Evolutionary conservation across 2,888 invertebrate species (phyloP), one percentile per base, ranked within the genome.

Genomic region (Taphrorychus bicolor): DNA sequence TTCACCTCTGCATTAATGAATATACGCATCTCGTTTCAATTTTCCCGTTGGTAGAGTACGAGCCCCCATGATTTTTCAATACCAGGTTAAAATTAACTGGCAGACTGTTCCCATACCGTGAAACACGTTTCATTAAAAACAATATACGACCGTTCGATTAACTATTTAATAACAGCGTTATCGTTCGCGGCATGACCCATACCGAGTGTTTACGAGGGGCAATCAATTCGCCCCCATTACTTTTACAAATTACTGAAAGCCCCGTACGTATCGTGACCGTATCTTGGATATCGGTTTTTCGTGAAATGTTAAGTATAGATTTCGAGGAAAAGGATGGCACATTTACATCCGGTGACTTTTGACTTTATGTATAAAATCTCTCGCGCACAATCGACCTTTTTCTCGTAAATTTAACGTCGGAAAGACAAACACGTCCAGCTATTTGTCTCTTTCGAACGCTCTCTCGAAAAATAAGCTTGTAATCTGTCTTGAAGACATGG

Each of bases 371-470:
- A 45, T 45, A n/a, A 45, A 45, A 45, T 45, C 45, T 45, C 45
- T 5, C 45, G 17, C 7, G 17, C 14, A 14, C 45, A 45, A 45
- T 14, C 45, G 45, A 45, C 45, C 45, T 45, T 45, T 45, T 45
- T 45, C 45, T 45, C 45, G 14, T 45, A 45, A 45, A 45, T 45
- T 45, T 45, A 5, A n/a, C 45, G 45, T 45, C 17, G 45, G 45
- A 32, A 60, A 66, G 56, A 59, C 66, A 66, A 60, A 60, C 76
- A 75, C 75, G 76, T 75, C 70, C 72, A 51, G 75, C 75, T 69
- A 78, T 78, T 78, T 78, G 77, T 78, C 76, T 76, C 70, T 74
- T 76, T 79, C 76, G 76, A 72, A 70, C 67, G 70, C 68, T 73
- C 72, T 41, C 57, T 66, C 73, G 75, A 77, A 77, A 78, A 78